Conservation (phyloP, 2,888 invertebrate species). For the Conistra vaccinii region DNA sequence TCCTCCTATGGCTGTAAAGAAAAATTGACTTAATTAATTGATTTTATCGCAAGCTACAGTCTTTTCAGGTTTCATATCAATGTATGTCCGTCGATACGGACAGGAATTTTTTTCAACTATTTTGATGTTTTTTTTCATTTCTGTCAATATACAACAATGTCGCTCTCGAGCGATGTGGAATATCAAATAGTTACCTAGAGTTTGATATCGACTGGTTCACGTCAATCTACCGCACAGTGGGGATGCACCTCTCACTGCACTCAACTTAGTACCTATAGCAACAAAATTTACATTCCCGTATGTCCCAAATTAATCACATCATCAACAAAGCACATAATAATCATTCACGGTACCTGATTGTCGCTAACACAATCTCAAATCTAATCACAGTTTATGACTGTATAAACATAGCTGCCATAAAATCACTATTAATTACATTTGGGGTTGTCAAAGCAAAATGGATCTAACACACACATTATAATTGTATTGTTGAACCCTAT, state of each 20-base stretch:
- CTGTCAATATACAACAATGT: neutral
- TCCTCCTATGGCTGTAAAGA: no score
- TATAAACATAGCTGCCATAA: slow-evolving; percentile 54
- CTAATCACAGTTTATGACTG: slow-evolving; percentile 63
- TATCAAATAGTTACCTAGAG: neutral
- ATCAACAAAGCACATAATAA: slow-evolving; percentile 51
- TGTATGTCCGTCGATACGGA: no score
- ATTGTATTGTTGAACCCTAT: neutral
- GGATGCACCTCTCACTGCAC: neutral
- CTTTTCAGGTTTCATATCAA: no score
- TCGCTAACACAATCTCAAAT: slow-evolving; percentile 51
- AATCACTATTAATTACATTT: slow-evolving; percentile 58
- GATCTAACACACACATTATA: slow-evolving; percentile 15
- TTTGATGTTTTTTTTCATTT: no score
- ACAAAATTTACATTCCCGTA: neutral
- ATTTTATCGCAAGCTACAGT: no score
- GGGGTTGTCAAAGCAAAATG: slow-evolving; percentile 22
- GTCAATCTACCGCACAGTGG: no score
- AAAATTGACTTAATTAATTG: no score
- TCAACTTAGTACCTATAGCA: neutral
- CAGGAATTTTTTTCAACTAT: no score
- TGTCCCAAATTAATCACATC: slow-evolving; percentile 38
- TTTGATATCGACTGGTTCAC: neutral
- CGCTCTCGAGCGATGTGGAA: neutral
- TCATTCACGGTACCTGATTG: slow-evolving; percentile 57